Base-by-base conservation (phyloP, 2,888 invertebrate genomes). In the Watsonalla cultraria region DNA sequence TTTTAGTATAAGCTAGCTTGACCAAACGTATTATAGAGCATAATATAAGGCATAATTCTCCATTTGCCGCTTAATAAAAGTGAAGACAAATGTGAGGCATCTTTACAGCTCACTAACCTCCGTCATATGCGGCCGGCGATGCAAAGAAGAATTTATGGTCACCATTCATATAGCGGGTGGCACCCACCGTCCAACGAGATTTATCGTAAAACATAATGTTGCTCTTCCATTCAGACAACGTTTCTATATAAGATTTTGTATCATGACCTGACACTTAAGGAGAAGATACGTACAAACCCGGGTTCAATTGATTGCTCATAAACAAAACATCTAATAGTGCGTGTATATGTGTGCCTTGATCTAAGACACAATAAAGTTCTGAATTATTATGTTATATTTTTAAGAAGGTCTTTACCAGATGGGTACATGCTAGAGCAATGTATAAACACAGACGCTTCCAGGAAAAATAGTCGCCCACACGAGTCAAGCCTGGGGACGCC, bases 71-170 rank as follows among this genome's bases (percentile, higher is more conserved):
- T 9, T 48, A 35, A 48, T 47, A 47, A 47, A 33, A 9, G 24
- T n/a, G 50, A 61, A 64, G 65, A 64, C 58, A 63, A 66, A 67
- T 59, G 67, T 54, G 8, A 48, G 35, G 62, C 58, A 64, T 71
- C 62, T 66, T 59, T 66, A 65, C 65, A 58, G 65, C 64, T 60
- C 61, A 65, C 35, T 48, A 48, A 48, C 48, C 48, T 65, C 63
- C 68, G 63, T 73, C 76, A 76, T 76, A 77, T 73, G 72, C 65
- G 75, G 74, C 70, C 68, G 66, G 64, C 68, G 66, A 68, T 74
- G 78, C 73, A 80, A 79, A 80, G 78, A 81, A 75, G 75, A 78
- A 81, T 82, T 80, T 78, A 82, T 82, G 72, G 61, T 58, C 68
- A 61, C 72, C 74, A 78, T 80, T 65, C 66, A 70, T 67, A 68